Percentiles rank a stretch among this genome's conserved stretches.
phyloP scores from a whole-genome alignment of 2,797 vertebrate genomes.

The Sternarchorhynchus goeldii region DNA sequence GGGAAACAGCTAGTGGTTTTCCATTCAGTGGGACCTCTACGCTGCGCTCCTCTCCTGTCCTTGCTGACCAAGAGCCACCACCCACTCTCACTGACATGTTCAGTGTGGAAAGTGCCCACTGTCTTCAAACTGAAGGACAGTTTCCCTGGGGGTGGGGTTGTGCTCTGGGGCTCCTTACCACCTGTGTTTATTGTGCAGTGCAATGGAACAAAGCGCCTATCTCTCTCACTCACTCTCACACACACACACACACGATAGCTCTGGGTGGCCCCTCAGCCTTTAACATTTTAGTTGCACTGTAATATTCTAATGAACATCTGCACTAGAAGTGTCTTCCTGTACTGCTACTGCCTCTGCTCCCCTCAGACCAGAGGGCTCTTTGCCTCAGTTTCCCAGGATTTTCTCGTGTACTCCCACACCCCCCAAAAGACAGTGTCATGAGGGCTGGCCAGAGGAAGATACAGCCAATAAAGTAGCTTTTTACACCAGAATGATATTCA shows the following conservation, averaged over 20 bases:
- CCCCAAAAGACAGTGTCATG: conserved; percentile 1
- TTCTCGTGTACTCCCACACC: conserved; percentile 6
- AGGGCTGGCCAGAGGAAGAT: conserved; percentile 28
- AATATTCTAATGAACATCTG: conserved; percentile 73
- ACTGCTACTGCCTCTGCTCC: conserved; percentile 11
- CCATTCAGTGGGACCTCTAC: conserved; percentile 4
- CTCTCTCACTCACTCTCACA: too few species aligned
- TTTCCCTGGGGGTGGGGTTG: conserved; percentile 47
- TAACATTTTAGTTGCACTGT: conserved; percentile 60
- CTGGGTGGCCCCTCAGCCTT: conserved; percentile 43
- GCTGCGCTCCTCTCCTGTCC: background rate
- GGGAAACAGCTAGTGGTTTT: conserved; percentile 4
- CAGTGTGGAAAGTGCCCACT: conserved; percentile 21
- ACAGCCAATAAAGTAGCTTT: conserved; percentile 23
- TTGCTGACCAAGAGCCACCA: conserved; percentile 14
- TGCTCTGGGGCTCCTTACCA: conserved; percentile 34
- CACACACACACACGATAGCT: conserved; percentile 18
- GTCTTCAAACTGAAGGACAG: conserved; percentile 41
- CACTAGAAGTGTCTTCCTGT: conserved; percentile 40
- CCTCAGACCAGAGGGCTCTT: conserved; percentile 16
- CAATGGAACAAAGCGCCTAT: conserved; percentile 56
- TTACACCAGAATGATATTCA: conserved; percentile 21
- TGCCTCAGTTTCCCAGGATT: conserved; percentile 5
- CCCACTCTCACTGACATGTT: conserved; percentile 50
- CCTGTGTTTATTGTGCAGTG: conserved; percentile 60